Evolutionary conservation across 2,113 vertebrate genomes (phyloP).

Genomic region (Spea multiplicata): DNA sequence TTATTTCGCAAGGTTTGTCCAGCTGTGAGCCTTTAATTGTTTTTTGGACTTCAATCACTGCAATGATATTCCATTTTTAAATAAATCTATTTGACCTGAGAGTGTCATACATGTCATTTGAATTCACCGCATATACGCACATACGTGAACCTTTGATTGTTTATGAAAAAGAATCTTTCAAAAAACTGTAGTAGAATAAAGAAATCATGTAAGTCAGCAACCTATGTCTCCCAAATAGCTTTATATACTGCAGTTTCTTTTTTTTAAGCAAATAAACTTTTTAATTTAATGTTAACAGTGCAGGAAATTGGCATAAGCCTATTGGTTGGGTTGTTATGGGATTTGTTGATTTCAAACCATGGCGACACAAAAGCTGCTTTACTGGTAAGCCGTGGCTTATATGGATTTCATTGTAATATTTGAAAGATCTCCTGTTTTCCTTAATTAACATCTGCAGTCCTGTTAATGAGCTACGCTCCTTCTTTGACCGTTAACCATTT

Average conservation of each 20-base stretch:
- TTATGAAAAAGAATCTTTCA: too few relatives aligned
- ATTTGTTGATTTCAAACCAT: constrained; percentile 14
- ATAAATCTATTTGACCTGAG: too few relatives aligned
- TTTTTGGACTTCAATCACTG: too few relatives aligned
- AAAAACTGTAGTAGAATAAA: too few relatives aligned
- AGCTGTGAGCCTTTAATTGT: too few relatives aligned
- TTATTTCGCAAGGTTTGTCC: neutral
- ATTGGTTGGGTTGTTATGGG: constrained; percentile 18
- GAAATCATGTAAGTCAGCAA: too few relatives aligned
- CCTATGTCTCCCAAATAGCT: neutral
- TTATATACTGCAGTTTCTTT: neutral
- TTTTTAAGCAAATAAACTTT: constrained; percentile 30
- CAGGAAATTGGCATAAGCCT: constrained; percentile 56
- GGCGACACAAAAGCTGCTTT: constrained; percentile 42
- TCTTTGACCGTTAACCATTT: constrained; percentile 20
- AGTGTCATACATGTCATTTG: too few relatives aligned
- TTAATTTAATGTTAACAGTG: constrained; percentile 51
- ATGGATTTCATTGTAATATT: constrained; percentile 37
- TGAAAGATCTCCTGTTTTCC: constrained; percentile 41
- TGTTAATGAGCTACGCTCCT: constrained; percentile 18
- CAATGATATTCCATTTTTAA: too few relatives aligned
- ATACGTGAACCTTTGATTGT: too few relatives aligned
- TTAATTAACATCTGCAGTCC: constrained; percentile 44
- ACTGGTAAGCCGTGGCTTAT: constrained; percentile 29
- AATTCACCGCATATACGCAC: too few relatives aligned